Conservation (phyloP, 2,113 vertebrate species). For the Calcarius ornatus region DNA sequence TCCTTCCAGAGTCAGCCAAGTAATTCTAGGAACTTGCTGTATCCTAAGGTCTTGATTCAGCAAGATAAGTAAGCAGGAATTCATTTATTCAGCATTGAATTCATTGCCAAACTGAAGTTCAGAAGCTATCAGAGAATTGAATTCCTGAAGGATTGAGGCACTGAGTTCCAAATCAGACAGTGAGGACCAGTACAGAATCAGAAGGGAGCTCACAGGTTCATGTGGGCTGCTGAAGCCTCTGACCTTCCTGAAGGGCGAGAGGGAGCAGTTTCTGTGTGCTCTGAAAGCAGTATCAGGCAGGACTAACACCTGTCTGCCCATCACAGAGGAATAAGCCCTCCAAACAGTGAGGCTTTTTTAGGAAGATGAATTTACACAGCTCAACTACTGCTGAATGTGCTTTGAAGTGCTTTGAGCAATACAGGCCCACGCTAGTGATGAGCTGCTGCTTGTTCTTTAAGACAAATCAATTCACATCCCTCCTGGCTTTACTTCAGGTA, state of each 20-base stretch:
- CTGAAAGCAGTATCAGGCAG: neutral
- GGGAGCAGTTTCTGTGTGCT: neutral
- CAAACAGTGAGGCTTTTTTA: neutral
- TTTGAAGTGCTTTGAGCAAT: neutral
- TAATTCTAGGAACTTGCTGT: slow-evolving; percentile 10
- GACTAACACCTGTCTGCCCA: neutral
- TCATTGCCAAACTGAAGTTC: neutral
- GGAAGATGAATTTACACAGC: neutral
- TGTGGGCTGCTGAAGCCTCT: neutral
- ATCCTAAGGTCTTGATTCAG: slow-evolving; percentile 13
- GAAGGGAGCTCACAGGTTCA: neutral
- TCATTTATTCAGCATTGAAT: neutral
- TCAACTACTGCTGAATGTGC: neutral
- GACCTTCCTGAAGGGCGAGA: neutral
- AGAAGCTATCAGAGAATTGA: neutral
- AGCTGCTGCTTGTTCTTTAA: neutral
- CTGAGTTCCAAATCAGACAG: neutral
- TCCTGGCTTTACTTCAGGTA: neutral
- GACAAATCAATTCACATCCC: neutral
- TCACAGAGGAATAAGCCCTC: neutral
- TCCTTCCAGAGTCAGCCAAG: neutral
- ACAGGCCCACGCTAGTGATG: neutral
- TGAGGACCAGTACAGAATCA: neutral
- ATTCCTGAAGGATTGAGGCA: neutral
- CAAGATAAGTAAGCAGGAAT: neutral